Conservation (phyloP, 2,888 invertebrate genomes). For the Macropis europaea region DNA sequence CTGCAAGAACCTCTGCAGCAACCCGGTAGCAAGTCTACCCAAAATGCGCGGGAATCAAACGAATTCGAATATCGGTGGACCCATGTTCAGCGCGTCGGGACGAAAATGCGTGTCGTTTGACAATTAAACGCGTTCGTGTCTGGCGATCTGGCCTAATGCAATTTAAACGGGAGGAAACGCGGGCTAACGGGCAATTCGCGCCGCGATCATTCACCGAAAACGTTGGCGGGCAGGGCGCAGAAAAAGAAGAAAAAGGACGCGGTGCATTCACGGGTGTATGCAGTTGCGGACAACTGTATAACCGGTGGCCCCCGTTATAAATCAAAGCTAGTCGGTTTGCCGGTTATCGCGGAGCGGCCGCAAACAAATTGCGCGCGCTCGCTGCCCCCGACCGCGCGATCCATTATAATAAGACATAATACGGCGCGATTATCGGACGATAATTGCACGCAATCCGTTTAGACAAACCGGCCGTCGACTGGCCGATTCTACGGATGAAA, state of each 20-base stretch:
- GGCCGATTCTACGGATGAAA: slow-evolving; percentile 12
- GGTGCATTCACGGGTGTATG: no score
- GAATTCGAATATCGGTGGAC: not conserved
- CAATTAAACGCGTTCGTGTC: slow-evolving; percentile 37
- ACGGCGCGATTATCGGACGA: slow-evolving; percentile 25
- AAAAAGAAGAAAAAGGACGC: slow-evolving; percentile 16
- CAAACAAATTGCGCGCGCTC: slow-evolving; percentile 31
- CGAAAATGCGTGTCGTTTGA: slow-evolving; percentile 29
- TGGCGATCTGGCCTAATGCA: slow-evolving; percentile 3
- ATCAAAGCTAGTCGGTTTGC: slow-evolving; percentile 32
- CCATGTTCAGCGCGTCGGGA: slow-evolving; percentile 18
- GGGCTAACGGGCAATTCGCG: slow-evolving; percentile 7
- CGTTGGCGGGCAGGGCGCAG: slow-evolving; percentile 3
- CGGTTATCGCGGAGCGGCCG: slow-evolving; percentile 25
- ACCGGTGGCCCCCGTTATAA: slow-evolving; percentile 17
- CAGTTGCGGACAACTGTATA: slow-evolving; percentile 10
- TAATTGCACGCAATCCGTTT: slow-evolving; percentile 34
- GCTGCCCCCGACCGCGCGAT: not conserved
- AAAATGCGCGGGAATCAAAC: slow-evolving; percentile 1
- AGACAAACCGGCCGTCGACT: slow-evolving; percentile 12
- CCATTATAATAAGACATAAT: slow-evolving; percentile 38
- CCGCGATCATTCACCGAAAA: slow-evolving; percentile 27
- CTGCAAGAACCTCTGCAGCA: no score
- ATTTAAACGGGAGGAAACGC: no score
- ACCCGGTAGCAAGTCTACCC: no score